Evolutionary conservation across 2,113 vertebrate genomes (phyloP).

Genomic region (Peromyscus leucopus): DNA sequence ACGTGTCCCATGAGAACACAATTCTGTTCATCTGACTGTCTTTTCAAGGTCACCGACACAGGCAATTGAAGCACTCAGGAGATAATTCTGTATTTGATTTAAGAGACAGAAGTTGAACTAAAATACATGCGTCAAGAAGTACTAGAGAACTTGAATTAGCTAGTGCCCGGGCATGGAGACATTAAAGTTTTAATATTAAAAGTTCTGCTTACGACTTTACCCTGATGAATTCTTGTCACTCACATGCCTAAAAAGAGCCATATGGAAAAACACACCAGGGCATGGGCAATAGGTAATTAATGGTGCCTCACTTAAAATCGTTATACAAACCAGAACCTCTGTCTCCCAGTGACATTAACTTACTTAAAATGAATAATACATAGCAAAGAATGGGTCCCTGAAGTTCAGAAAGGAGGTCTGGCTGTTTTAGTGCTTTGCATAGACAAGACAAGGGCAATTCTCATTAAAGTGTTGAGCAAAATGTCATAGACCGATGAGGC

Average conservation of each 20-base stretch:
- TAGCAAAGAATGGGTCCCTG: constrained; percentile 57
- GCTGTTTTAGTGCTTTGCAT: constrained; percentile 51
- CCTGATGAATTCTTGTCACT: constrained; percentile 75
- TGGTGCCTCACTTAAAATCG: constrained; percentile 72
- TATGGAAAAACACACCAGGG: constrained; percentile 40
- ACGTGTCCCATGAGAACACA: neutral
- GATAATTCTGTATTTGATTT: constrained; percentile 78
- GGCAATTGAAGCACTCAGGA: constrained; percentile 45
- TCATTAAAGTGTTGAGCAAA: constrained; percentile 72
- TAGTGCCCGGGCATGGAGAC: constrained; percentile 61
- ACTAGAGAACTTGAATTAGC: constrained; percentile 77
- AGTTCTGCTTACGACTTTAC: constrained; percentile 69
- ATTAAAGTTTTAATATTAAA: constrained; percentile 77
- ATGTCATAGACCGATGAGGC: neutral
- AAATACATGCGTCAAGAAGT: constrained; percentile 65
- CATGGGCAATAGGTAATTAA: constrained; percentile 73
- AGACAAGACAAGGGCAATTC: constrained; percentile 52
- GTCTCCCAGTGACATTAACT: constrained; percentile 67
- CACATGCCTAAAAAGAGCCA: neutral
- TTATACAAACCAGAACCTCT: constrained; percentile 53
- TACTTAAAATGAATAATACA: constrained; percentile 78
- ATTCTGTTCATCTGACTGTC: constrained; percentile 25
- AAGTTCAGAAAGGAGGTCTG: constrained; percentile 72
- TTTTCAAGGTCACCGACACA: constrained; percentile 67
- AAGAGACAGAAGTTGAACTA: constrained; percentile 73